Conservation (phyloP, 2,797 vertebrate genomes). For the Gallirallus australis region DNA sequence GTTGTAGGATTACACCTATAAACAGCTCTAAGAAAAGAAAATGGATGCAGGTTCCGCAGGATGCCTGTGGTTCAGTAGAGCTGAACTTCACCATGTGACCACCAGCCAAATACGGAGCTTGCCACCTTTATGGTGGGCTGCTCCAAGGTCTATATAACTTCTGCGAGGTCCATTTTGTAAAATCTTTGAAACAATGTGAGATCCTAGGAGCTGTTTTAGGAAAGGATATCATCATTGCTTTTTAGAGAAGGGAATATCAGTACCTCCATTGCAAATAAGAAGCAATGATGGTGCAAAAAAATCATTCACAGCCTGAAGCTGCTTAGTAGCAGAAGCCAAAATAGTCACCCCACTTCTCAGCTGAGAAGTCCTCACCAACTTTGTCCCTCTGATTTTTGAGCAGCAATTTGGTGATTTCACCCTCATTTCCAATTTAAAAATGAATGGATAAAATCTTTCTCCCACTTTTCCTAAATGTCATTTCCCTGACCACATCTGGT, state of each 20-base stretch:
- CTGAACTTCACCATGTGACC: neutral
- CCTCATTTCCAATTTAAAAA: neutral
- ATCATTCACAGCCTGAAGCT: neutral
- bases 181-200: neutral
- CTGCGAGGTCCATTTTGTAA: neutral
- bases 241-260: neutral
- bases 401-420: neutral
- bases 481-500: neutral
- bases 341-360: neutral
- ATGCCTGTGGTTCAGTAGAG: neutral
- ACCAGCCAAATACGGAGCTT: neutral
- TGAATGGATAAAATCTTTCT: neutral
- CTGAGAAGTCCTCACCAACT: neutral
- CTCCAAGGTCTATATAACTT: neutral
- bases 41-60: neutral
- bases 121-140: neutral
- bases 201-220: neutral
- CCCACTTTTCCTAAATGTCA: neutral
- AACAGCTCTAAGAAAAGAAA: conserved; percentile 28
- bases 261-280: neutral
- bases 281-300: neutral
- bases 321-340: neutral
- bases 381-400: neutral
- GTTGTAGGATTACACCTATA: conserved; percentile 25
- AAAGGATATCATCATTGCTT: neutral